phyloP scores from a whole-genome alignment of 2,113 vertebrate genomes.

The Cololabis saira region DNA sequence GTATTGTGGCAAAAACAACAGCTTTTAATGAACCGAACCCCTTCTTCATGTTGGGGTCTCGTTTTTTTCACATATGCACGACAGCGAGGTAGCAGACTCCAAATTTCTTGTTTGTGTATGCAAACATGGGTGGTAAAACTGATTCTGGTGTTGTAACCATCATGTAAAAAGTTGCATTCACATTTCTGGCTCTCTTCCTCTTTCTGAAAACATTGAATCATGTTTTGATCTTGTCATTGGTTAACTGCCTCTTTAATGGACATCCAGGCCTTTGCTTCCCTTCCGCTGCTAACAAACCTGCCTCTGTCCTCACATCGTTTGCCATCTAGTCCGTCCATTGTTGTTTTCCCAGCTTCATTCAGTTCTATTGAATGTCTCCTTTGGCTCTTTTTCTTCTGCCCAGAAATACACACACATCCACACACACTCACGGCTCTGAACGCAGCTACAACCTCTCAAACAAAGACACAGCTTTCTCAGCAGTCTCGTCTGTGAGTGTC shows the following conservation, averaged over 20 bases:
- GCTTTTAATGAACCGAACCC: too few relatives aligned
- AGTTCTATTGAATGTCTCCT: conserved; percentile 19
- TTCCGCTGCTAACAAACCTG: conserved; percentile 34
- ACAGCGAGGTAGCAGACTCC: too few relatives aligned
- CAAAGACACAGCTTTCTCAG: not conserved
- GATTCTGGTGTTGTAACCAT: too few relatives aligned
- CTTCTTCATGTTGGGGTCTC: too few relatives aligned
- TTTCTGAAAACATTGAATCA: conserved; percentile 12
- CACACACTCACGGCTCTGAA: not conserved
- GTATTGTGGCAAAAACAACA: too few relatives aligned
- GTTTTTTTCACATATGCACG: too few relatives aligned
- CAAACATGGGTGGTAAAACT: too few relatives aligned
- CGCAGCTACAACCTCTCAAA: not conserved
- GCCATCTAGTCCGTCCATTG: conserved; percentile 22
- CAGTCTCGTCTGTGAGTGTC: conserved; percentile 12
- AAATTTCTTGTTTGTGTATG: too few relatives aligned
- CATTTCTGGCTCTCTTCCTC: conserved; percentile 12
- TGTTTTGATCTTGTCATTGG: not conserved
- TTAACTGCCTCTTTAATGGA: conserved; percentile 27
- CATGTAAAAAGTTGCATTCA: too few relatives aligned
- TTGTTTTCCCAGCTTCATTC: conserved; percentile 38
- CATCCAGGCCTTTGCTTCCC: conserved; percentile 11
- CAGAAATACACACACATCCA: too few relatives aligned
- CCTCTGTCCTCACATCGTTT: conserved; percentile 34
- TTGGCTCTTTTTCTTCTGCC: conserved; percentile 2